Evolutionary conservation across 2,888 invertebrate genomes (phyloP).

Genomic region (Pseudococcus viburni): DNA sequence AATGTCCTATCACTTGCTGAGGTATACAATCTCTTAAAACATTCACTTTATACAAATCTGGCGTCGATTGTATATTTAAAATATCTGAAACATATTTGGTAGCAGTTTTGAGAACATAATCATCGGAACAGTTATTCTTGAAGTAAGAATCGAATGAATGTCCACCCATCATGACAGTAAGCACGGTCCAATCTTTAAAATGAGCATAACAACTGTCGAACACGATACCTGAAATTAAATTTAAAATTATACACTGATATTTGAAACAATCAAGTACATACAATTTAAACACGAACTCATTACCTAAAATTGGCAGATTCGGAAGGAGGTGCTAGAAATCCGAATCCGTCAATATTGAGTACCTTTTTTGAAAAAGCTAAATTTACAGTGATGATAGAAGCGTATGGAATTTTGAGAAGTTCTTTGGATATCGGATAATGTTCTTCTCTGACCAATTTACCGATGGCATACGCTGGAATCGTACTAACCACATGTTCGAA

Average conservation of each 20-base stretch:
- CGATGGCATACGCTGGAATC: slow-evolving; percentile 80
- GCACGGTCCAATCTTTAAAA: slow-evolving; percentile 75
- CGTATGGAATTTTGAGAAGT: slow-evolving; percentile 81
- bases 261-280: not conserved
- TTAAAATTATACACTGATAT: not conserved
- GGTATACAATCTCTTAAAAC: slow-evolving; percentile 89
- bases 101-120: slow-evolving; percentile 78
- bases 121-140: slow-evolving; percentile 75
- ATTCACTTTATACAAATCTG: slow-evolving; percentile 77
- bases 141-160: slow-evolving; percentile 88
- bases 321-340: slow-evolving; percentile 89
- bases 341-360: slow-evolving; percentile 84
- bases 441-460: slow-evolving; percentile 76
- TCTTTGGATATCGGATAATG: slow-evolving; percentile 79
- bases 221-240: slow-evolving; percentile 77
- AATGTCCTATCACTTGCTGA: slow-evolving; percentile 89
- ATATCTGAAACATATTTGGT: slow-evolving; percentile 77
- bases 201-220: slow-evolving; percentile 92
- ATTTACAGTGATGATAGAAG: slow-evolving; percentile 89
- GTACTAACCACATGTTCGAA: slow-evolving; percentile 80
- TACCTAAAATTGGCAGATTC: slow-evolving; percentile 87
- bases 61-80: slow-evolving; percentile 78
- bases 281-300: not conserved
- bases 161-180: slow-evolving; percentile 96
- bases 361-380: slow-evolving; percentile 80